These are phyloP conservation scores for Meta bourneti DNA, from an alignment of 2,888 invertebrate species.

Conservation along the genomic window DNA sequence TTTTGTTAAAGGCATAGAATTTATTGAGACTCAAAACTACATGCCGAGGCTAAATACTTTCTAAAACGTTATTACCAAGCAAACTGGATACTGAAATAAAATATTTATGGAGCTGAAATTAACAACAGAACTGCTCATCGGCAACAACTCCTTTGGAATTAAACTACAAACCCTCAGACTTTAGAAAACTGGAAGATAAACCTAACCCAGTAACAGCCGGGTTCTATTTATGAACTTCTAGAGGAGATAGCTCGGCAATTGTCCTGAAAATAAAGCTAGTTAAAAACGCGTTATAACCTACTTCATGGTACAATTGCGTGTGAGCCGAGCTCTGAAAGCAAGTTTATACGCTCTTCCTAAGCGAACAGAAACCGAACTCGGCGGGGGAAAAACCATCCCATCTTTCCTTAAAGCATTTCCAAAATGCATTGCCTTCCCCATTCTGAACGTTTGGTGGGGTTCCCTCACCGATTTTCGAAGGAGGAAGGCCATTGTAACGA, in stretches of 20 bases:
- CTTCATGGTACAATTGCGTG: neutral
- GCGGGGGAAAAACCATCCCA: neutral
- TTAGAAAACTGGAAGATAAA: neutral
- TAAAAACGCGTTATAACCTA: neutral
- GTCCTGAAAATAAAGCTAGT: neutral
- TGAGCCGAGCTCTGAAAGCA: no score
- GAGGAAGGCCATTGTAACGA: slow-evolving; percentile 39
- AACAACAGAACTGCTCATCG: no score
- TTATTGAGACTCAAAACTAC: neutral
- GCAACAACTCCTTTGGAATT: neutral
- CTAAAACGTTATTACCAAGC: neutral
- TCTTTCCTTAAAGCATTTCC: slow-evolving; percentile 3
- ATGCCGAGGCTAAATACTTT: neutral
- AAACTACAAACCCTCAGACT: neutral
- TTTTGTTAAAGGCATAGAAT: no score
- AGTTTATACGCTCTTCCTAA: no score
- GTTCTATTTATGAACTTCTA: neutral
- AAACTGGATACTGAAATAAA: neutral
- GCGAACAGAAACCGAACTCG: neutral
- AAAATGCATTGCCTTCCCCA: slow-evolving; percentile 26
- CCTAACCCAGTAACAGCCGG: neutral
- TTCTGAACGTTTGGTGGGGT: neutral
- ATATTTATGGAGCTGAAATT: no score
- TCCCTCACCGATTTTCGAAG: slow-evolving; percentile 32
- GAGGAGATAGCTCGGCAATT: slow-evolving; percentile 2